Percentiles rank a stretch among this genome's conserved stretches.
These are phyloP conservation scores for Rhinella marina DNA, from an alignment of 2,797 vertebrate genomes.

Conservation along the genomic window DNA sequence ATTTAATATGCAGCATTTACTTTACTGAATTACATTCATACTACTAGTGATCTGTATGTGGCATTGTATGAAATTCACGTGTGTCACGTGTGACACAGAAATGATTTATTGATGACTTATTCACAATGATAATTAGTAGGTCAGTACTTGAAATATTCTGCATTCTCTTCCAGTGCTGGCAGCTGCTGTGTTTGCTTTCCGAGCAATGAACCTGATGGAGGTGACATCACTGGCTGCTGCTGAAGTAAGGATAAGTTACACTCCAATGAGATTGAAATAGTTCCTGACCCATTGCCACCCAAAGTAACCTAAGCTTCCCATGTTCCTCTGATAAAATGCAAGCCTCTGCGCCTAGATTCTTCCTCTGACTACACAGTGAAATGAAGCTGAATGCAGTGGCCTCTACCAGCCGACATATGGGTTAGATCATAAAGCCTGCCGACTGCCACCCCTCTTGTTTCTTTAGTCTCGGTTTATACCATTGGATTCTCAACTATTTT, in stretches of 20 bases:
- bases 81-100: conserved; percentile 35
- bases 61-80: conserved; percentile 8
- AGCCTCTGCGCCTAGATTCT: conserved; percentile 68
- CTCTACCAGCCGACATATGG: background rate
- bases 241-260: conserved; percentile 86
- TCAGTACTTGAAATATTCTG: conserved; percentile 68
- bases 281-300: conserved; percentile 77
- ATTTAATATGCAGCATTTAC: conserved; percentile 12
- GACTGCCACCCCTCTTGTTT: background rate
- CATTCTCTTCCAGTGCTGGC: conserved; percentile 87
- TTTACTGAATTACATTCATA: background rate
- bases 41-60: background rate
- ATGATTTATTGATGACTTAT: conserved; percentile 9
- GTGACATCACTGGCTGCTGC: conserved; percentile 94
- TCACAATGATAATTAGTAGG: conserved; percentile 58
- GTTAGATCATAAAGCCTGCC: background rate
- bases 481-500: background rate
- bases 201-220: conserved; percentile 99
- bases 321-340: conserved; percentile 75
- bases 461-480: background rate
- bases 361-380: conserved; percentile 64
- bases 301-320: conserved; percentile 76
- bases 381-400: conserved; percentile 58
- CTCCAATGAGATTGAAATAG: conserved; percentile 83
- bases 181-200: conserved; percentile 96